Percentiles rank a stretch among this genome's conserved stretches.
Evolutionary conservation across 2,797 vertebrate genomes (phyloP).

Genomic region (Enoplosus armatus): DNA sequence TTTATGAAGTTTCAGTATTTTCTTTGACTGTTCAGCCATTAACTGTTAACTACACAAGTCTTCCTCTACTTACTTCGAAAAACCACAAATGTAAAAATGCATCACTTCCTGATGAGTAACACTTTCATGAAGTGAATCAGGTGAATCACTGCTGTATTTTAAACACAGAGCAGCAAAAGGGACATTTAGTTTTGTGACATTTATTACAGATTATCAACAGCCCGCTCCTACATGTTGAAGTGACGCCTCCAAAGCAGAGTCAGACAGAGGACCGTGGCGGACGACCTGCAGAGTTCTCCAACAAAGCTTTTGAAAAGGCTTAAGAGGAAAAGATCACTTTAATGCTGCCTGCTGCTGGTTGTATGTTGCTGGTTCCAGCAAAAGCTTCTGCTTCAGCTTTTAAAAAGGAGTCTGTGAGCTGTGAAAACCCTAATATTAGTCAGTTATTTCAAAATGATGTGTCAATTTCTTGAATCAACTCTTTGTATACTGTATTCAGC

Average conservation of each 20-base stretch:
- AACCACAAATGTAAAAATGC: constrained; percentile 11
- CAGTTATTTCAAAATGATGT: neutral
- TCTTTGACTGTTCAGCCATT: neutral
- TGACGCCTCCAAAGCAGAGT: neutral
- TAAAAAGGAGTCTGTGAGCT: neutral
- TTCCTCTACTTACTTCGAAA: neutral
- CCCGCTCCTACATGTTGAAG: neutral
- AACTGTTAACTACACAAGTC: neutral
- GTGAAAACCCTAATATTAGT: no score
- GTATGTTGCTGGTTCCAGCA: neutral
- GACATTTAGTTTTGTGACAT: neutral
- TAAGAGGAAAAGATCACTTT: neutral
- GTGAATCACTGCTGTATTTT: constrained; percentile 32
- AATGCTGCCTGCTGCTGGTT: neutral
- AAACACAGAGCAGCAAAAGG: constrained; percentile 16
- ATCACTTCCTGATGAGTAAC: constrained; percentile 32
- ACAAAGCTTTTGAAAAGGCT: no score
- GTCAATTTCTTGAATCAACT: neutral
- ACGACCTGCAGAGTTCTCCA: neutral
- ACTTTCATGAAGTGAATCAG: constrained; percentile 4
- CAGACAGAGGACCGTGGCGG: neutral
- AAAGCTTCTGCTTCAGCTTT: neutral
- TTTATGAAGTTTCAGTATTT: neutral
- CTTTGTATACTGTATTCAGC: neutral
- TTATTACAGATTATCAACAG: neutral